phyloP scores from a whole-genome alignment of 2,113 vertebrate species.

The Isurus oxyrinchus region DNA sequence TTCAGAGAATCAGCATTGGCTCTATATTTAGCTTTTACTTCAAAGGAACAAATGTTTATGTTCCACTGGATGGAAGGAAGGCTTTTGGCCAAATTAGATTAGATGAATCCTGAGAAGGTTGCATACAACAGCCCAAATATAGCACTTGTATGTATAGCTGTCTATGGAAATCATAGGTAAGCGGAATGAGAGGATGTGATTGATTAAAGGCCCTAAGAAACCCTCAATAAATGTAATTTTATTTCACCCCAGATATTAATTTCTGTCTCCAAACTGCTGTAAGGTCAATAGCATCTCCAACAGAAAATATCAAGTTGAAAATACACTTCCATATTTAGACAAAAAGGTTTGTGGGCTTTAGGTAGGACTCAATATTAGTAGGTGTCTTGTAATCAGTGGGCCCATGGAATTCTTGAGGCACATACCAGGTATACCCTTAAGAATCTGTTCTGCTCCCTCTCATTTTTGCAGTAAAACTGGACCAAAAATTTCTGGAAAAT shows the following conservation, averaged over 20 bases:
- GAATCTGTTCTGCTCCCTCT: neutral
- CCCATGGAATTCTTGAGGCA: neutral
- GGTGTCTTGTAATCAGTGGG: neutral
- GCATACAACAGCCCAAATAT: neutral
- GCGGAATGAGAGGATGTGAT: neutral
- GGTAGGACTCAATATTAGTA: neutral
- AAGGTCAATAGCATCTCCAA: neutral
- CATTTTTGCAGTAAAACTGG: neutral
- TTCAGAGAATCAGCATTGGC: neutral
- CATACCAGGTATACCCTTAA: neutral
- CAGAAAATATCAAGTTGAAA: neutral
- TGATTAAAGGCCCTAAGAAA: neutral
- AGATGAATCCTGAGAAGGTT: neutral
- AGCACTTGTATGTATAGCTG: neutral
- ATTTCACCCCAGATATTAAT: neutral
- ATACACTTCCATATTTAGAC: neutral
- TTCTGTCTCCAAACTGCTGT: neutral
- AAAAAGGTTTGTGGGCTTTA: neutral
- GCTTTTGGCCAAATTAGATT: neutral
- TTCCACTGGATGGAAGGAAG: neutral
- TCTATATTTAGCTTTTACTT: conserved; percentile 13
- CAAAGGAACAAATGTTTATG: neutral
- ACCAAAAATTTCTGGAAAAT: neutral
- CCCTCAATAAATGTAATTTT: neutral
- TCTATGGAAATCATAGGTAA: neutral